Conservation (phyloP, 2,888 invertebrate genomes). For the Epistrophe grossulariae region DNA sequence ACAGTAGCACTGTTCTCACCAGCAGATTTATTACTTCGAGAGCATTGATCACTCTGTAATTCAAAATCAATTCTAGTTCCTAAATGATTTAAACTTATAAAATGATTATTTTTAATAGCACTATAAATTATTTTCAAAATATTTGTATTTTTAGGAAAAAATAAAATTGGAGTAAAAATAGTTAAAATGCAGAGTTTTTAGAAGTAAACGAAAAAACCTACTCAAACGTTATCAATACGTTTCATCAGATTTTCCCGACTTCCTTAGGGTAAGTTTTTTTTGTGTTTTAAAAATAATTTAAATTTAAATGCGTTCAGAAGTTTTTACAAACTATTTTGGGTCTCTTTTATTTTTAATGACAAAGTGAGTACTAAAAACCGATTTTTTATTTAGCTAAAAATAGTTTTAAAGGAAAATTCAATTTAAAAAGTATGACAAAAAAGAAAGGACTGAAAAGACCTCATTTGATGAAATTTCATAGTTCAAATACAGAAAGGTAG, state of each 20-base stretch:
- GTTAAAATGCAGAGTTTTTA: too few species aligned
- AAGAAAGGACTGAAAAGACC: neutral
- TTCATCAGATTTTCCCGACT: too few species aligned
- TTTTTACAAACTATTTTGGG: neutral
- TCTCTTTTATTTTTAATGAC: neutral
- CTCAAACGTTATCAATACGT: too few species aligned
- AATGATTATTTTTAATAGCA: neutral
- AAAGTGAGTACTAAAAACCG: neutral
- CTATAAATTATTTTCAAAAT: neutral
- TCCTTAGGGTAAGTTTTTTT: neutral
- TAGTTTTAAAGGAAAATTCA: constrained; percentile 5
- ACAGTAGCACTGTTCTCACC: neutral
- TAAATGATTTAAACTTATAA: neutral
- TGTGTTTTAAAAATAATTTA: neutral
- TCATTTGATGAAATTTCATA: neutral
- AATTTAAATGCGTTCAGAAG: neutral
- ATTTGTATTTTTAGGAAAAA: too few species aligned
- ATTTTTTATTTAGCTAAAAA: neutral
- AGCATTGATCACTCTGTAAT: neutral
- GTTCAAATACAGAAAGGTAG: neutral
- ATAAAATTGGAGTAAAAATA: too few species aligned
- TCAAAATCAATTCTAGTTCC: neutral
- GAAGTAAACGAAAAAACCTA: too few species aligned
- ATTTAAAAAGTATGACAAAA: too few species aligned
- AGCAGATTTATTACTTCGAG: too few species aligned